Conservation (phyloP, 2,113 vertebrate species). For the Columba livia region DNA sequence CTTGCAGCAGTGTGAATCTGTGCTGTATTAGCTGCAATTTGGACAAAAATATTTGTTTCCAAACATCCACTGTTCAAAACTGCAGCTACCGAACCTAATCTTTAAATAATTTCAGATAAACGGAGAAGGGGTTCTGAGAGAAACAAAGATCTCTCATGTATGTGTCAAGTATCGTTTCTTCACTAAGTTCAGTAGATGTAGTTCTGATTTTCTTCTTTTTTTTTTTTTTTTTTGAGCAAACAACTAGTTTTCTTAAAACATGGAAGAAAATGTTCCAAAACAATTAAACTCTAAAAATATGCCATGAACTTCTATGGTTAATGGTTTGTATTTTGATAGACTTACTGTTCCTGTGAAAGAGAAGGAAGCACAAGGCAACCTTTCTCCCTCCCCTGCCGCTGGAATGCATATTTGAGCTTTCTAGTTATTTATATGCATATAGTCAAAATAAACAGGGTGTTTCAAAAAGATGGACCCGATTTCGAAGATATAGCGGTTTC, state of each 20-base stretch:
- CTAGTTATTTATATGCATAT: background rate
- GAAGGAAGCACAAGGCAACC: background rate
- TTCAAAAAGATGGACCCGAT: too few species aligned
- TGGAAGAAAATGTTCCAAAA: background rate
- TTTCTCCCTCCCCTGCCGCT: fast-evolving
- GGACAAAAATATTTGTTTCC: background rate
- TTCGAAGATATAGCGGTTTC: too few species aligned
- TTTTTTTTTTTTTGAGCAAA: background rate
- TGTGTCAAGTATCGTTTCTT: background rate
- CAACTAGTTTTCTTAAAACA: background rate
- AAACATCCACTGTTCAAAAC: background rate
- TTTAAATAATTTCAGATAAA: background rate
- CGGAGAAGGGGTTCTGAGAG: background rate
- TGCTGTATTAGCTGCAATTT: background rate
- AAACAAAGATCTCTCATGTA: background rate
- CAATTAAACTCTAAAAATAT: background rate
- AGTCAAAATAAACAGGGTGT: background rate
- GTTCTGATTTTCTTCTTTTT: background rate
- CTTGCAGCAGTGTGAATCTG: background rate
- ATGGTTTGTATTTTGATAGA: background rate
- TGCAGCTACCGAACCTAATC: background rate
- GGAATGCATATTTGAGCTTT: background rate
- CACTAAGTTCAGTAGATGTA: background rate
- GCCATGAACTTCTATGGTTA: background rate
- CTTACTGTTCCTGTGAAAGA: background rate